Evolutionary conservation across 2,888 invertebrate genomes (phyloP).

Genomic region (Catocala sponsa): DNA sequence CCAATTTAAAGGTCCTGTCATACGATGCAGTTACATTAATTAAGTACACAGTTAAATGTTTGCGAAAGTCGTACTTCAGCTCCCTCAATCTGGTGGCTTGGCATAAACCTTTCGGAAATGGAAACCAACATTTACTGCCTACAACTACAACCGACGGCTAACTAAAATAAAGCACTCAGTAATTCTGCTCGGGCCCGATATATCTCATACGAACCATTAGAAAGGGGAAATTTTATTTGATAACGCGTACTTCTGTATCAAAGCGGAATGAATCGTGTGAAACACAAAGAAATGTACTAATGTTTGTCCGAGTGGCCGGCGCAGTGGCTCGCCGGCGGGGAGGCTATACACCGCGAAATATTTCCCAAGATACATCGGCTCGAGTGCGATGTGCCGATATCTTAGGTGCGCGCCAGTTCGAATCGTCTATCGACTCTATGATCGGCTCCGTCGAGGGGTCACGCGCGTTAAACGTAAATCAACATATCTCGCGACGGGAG

Average conservation of each 20-base stretch:
- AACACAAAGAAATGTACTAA: slow-evolving; percentile 80
- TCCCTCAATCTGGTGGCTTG: slow-evolving; percentile 22
- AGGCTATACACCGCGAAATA: slow-evolving; percentile 78
- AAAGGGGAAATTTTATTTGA: slow-evolving; percentile 33
- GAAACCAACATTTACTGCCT: slow-evolving; percentile 20
- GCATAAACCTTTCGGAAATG: slow-evolving; percentile 30
- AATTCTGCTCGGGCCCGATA: slow-evolving; percentile 26
- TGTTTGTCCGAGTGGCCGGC: slow-evolving; percentile 70
- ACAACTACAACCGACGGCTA: not conserved
- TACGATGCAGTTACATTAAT: slow-evolving; percentile 50
- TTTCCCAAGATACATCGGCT: slow-evolving; percentile 85
- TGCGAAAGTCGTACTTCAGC: slow-evolving; percentile 30
- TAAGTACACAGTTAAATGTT: slow-evolving; percentile 38
- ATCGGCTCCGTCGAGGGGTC: slow-evolving; percentile 85
- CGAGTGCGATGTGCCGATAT: slow-evolving; percentile 86
- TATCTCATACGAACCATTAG: slow-evolving; percentile 32
- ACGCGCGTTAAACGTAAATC: slow-evolving; percentile 88
- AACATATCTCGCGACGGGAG: slow-evolving; percentile 87
- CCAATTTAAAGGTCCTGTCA: slow-evolving; percentile 59
- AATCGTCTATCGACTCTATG: slow-evolving; percentile 87
- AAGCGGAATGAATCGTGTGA: slow-evolving; percentile 68
- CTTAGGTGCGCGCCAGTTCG: slow-evolving; percentile 78
- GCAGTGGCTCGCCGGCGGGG: slow-evolving; percentile 47
- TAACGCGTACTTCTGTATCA: slow-evolving; percentile 37
- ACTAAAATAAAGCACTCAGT: slow-evolving; percentile 19